Base-by-base conservation (phyloP, 2,888 invertebrate genomes). In the Sminthurides aquaticus region DNA sequence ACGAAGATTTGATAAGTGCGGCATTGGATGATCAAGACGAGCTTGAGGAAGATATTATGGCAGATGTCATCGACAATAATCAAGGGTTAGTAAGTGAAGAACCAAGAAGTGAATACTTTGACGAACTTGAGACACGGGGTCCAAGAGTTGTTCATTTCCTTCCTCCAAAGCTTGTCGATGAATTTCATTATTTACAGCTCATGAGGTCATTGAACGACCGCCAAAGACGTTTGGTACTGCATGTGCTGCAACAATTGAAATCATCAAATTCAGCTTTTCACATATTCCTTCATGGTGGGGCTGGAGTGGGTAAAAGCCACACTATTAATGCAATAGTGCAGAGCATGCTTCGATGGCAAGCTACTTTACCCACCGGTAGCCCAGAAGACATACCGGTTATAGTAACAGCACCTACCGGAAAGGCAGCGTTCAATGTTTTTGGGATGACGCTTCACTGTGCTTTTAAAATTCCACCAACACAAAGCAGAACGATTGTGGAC, bases 261-360 rank as follows among this genome's bases (percentile, higher is more conserved):
- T 57, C 48, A 3, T 22, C 18, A 5, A 15, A 43, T 1, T 1
- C 28, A 2, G 57, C 70, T 34, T 68, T 74, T 65, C 62, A 61
- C 63, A 66, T 70, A 22, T 76, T 74, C 68, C 57, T 76, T 8
- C 67, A 65, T 67, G 75, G 75, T 8, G 70, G 72, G 49, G 76
- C 76, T 5, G 76, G 76, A 2, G 75, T 75, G 15, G 76, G 76
- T 8, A 76, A 77, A 70, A 76, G 75, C 58, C 69, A 63, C 27
- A 58, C 75, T 0, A 76, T 77, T 8, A 71, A 68, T 22, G 69
- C 73, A 5, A 69, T 76, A 11, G 57, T 67, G 20, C 67, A 68
- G 34, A 54, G 52, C 1, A n/a, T 2, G 2, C n/a, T 65, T 1
- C 24, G 67, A 2, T 61, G n/a, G n/a, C n/a, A n/a, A n/a, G n/a